These are phyloP conservation scores for Sinhomidia bicolor DNA, from an alignment of 2,888 invertebrate species.

Conservation along the genomic window DNA sequence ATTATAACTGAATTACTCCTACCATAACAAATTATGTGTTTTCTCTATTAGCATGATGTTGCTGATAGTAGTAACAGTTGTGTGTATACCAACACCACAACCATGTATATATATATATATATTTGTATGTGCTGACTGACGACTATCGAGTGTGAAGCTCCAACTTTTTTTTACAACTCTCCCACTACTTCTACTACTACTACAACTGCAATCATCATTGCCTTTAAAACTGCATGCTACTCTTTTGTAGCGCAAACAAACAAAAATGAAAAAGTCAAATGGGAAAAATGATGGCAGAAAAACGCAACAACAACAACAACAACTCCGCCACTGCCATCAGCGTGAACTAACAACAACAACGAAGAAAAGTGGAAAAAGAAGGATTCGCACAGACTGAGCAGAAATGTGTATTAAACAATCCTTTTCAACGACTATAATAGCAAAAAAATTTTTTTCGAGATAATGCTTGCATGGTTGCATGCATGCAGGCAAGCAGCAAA, in stretches of 20 bases:
- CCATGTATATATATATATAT: background rate
- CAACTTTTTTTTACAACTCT: constrained; percentile 38
- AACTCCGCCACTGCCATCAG: background rate
- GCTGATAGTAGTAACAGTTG: background rate
- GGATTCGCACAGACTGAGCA: constrained; percentile 67
- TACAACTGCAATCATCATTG: too few relatives aligned
- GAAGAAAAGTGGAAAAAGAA: constrained; percentile 68
- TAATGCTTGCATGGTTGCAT: constrained; percentile 63
- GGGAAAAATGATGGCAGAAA: constrained; percentile 52
- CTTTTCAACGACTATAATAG: constrained; percentile 63
- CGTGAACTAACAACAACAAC: background rate
- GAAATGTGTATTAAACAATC: constrained; percentile 73
- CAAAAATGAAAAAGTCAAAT: constrained; percentile 43
- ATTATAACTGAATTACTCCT: constrained; percentile 57
- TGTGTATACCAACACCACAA: background rate
- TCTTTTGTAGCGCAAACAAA: background rate
- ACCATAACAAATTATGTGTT: constrained; percentile 55
- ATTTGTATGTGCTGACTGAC: too few relatives aligned
- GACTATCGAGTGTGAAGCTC: constrained; percentile 22
- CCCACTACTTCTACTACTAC: constrained; percentile 12
- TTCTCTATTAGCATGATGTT: background rate
- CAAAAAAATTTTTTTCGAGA: constrained; percentile 59
- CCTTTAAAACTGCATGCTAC: constrained; percentile 17
- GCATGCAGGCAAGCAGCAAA: constrained; percentile 6
- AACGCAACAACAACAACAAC: background rate